phyloP scores from a whole-genome alignment of 2,888 invertebrate genomes.

The Cryptus armator region DNA sequence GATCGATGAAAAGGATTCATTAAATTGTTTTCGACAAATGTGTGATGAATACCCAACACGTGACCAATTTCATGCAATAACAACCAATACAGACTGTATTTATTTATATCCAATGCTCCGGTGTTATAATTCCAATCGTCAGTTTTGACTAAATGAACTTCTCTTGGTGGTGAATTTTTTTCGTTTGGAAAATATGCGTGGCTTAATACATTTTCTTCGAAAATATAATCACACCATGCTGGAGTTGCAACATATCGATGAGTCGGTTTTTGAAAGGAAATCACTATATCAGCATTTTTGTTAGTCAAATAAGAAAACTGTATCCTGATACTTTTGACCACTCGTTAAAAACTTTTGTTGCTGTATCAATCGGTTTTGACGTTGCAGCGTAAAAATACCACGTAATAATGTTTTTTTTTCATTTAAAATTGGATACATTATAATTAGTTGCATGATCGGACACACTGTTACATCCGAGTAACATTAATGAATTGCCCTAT shows the following conservation, averaged over 20 bases:
- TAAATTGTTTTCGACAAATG: background rate
- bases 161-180: background rate
- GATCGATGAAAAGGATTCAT: background rate
- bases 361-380: background rate
- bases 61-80: background rate
- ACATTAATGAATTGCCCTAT: no score
- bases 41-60: background rate
- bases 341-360: background rate
- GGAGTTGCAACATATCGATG: background rate
- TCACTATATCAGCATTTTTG: background rate
- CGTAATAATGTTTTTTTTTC: background rate
- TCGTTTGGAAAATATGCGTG: background rate
- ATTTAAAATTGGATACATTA: background rate
- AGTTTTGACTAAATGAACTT: background rate
- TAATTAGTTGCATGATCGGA: background rate
- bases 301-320: background rate
- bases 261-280: background rate
- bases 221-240: background rate
- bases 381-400: background rate
- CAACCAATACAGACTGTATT: background rate
- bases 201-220: background rate
- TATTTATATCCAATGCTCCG: background rate
- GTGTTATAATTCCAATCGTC: background rate
- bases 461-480: no score
- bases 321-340: background rate